phyloP scores from a whole-genome alignment of 2,113 vertebrate genomes.

The Talpa occidentalis region DNA sequence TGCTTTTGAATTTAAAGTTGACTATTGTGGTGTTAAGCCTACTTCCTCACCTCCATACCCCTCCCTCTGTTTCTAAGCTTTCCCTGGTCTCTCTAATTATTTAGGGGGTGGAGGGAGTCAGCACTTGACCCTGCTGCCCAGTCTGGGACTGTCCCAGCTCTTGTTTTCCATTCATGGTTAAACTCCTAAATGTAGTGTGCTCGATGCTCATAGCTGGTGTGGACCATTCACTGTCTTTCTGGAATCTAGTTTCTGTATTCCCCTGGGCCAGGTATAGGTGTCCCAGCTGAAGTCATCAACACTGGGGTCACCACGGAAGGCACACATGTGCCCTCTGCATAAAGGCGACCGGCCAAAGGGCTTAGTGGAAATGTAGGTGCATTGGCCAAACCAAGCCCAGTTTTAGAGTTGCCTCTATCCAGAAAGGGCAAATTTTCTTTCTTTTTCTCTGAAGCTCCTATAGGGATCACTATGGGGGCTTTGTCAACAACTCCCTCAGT shows the following conservation, averaged over 20 bases:
- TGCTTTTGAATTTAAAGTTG: slow-evolving; percentile 63
- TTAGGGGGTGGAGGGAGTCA: neutral
- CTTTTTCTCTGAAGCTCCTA: neutral
- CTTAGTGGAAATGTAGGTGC: neutral
- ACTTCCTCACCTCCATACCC: slow-evolving; percentile 38
- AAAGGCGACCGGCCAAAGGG: neutral
- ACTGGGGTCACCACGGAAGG: neutral
- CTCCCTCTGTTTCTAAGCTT: slow-evolving; percentile 33
- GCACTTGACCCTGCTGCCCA: slow-evolving; percentile 51
- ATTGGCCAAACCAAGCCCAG: neutral
- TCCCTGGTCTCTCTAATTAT: slow-evolving; percentile 57
- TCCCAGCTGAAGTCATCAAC: neutral
- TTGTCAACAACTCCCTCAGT: neutral
- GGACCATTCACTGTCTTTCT: accelerated
- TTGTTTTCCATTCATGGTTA: slow-evolving; percentile 9
- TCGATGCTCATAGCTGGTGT: neutral
- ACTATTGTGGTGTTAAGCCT: slow-evolving; percentile 41
- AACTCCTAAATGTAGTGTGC: neutral
- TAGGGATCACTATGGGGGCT: neutral
- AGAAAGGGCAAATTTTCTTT: neutral
- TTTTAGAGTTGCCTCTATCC: neutral
- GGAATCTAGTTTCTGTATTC: neutral
- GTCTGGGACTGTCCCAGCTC: slow-evolving; percentile 9
- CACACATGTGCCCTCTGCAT: neutral
- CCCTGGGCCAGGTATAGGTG: neutral